phyloP scores from a whole-genome alignment of 2,888 invertebrate species.

The Pemphredon lugubris region DNA sequence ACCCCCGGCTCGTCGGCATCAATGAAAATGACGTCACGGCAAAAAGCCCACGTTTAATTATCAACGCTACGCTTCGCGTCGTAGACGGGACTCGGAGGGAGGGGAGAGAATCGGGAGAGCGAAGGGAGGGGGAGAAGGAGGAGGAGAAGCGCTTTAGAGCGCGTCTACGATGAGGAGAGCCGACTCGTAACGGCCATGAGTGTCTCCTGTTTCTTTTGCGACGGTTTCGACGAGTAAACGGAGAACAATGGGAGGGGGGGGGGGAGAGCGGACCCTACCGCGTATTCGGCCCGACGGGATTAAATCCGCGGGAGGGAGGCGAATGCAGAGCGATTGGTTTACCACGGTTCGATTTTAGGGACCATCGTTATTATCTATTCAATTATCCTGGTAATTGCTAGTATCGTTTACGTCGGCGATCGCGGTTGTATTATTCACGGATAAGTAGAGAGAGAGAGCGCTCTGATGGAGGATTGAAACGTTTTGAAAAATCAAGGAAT shows the following conservation, averaged over 20 bases:
- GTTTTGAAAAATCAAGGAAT: too few relatives aligned
- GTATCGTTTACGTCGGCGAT: too few relatives aligned
- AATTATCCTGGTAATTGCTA: neutral
- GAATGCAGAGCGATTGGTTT: slow-evolving; percentile 7
- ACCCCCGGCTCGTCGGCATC: slow-evolving; percentile 81
- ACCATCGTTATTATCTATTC: neutral
- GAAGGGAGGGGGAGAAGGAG: neutral
- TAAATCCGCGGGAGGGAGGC: neutral
- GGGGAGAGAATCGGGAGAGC: neutral
- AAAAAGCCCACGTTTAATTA: slow-evolving; percentile 79
- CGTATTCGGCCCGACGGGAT: neutral
- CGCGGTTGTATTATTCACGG: too few relatives aligned
- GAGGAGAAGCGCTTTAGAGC: neutral
- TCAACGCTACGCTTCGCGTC: slow-evolving; percentile 71
- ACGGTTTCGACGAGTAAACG: slow-evolving; percentile 27
- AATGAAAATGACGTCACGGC: slow-evolving; percentile 83
- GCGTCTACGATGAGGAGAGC: slow-evolving; percentile 4
- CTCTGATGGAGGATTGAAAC: too few relatives aligned
- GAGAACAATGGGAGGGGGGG: slow-evolving; percentile 23
- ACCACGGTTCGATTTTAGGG: neutral
- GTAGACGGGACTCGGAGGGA: too few relatives aligned
- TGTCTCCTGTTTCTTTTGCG: neutral
- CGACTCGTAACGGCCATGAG: neutral
- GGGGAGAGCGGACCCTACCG: neutral
- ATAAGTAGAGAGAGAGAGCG: too few relatives aligned